phyloP scores from a whole-genome alignment of 2,888 invertebrate species.

The Chesias legatella region DNA sequence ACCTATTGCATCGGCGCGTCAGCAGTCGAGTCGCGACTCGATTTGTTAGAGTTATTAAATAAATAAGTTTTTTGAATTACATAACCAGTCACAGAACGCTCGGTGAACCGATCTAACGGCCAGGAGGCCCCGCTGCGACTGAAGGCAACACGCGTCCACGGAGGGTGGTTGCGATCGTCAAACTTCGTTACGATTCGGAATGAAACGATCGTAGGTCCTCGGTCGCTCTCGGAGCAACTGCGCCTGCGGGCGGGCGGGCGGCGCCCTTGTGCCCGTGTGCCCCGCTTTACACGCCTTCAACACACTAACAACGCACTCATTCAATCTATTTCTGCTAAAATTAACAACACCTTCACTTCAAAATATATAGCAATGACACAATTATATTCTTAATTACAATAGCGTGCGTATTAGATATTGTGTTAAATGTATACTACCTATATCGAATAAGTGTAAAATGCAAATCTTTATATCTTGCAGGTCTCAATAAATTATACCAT shows the following conservation, averaged over 20 bases:
- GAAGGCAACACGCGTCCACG: slow-evolving; percentile 72
- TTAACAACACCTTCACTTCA: too few species aligned
- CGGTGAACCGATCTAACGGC: slow-evolving; percentile 71
- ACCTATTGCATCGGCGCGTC: slow-evolving; percentile 32
- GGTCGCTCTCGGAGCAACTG: slow-evolving; percentile 73
- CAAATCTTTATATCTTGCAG: too few species aligned
- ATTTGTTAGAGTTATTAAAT: slow-evolving; percentile 68
- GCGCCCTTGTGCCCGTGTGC: slow-evolving; percentile 64
- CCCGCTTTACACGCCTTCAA: slow-evolving; percentile 56
- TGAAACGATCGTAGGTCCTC: slow-evolving; percentile 74
- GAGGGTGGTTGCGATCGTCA: slow-evolving; percentile 72
- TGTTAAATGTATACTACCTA: too few species aligned
- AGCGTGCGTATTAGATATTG: too few species aligned
- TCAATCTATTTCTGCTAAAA: slow-evolving; percentile 51
- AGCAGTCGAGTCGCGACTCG: slow-evolving; percentile 35
- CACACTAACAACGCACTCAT: slow-evolving; percentile 55
- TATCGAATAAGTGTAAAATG: too few species aligned
- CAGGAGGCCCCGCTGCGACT: slow-evolving; percentile 76
- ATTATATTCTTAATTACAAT: too few species aligned
- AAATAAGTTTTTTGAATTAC: slow-evolving; percentile 76
- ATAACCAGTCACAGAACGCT: slow-evolving; percentile 69
- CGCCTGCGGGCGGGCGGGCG: slow-evolving; percentile 75
- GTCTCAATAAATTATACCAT: too few species aligned
- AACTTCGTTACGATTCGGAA: slow-evolving; percentile 75
- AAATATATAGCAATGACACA: too few species aligned